phyloP scores from a whole-genome alignment of 1,140 invertebrate species.

The Papilio polytes region DNA sequence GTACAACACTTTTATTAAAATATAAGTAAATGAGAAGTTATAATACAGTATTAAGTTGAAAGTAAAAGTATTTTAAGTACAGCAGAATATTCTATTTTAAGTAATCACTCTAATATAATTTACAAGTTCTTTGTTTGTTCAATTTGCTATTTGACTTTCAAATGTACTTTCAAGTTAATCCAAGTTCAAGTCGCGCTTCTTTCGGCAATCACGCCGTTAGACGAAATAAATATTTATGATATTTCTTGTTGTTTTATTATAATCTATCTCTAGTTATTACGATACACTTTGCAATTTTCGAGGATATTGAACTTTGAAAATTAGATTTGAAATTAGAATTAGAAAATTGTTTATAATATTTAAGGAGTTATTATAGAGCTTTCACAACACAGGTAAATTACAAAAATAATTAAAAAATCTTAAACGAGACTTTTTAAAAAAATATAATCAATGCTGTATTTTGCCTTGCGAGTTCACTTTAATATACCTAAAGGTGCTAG shows the following conservation, averaged over 20 bases:
- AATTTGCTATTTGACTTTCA: slow-evolving; percentile 21
- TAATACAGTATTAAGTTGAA: background rate
- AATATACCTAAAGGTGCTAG: background rate
- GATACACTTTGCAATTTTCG: background rate
- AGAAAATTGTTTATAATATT: background rate
- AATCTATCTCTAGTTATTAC: background rate
- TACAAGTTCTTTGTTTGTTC: background rate
- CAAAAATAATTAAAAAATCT: no score
- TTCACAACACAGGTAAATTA: no score
- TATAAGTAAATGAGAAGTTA: background rate
- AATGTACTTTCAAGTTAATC: slow-evolving; percentile 1
- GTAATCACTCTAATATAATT: background rate
- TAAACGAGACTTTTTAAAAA: no score
- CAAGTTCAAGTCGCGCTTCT: slow-evolving; percentile 18
- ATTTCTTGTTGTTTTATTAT: slow-evolving; percentile 16
- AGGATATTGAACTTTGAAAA: background rate
- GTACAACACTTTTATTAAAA: background rate
- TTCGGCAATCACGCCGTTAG: slow-evolving; percentile 6
- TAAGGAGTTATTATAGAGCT: background rate
- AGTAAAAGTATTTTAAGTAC: background rate
- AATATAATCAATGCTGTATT: background rate
- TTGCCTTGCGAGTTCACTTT: background rate
- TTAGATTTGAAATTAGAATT: no score
- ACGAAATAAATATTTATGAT: slow-evolving; percentile 22
- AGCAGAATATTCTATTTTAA: background rate